phyloP scores from a whole-genome alignment of 2,888 invertebrate genomes.

The Idaea straminata region DNA sequence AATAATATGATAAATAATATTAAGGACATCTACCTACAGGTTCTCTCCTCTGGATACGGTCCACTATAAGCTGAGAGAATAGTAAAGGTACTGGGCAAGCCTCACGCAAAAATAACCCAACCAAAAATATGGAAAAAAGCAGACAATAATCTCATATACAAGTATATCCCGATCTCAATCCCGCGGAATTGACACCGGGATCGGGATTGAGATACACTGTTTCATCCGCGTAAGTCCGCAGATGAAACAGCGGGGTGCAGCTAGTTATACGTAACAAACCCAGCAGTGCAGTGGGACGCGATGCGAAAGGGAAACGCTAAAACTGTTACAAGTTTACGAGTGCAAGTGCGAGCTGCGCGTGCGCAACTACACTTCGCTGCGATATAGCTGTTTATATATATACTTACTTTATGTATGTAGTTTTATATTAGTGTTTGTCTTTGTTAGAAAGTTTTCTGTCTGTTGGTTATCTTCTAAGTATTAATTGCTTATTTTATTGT shows the following conservation, averaged over 20 bases:
- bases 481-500: not conserved
- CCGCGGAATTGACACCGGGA: too few relatives aligned
- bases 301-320: constrained; percentile 61
- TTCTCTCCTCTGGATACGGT: too few relatives aligned
- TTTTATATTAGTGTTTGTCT: not conserved
- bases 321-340: constrained; percentile 69
- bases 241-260: constrained; percentile 5
- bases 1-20: too few relatives aligned
- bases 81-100: too few relatives aligned
- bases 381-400: constrained; percentile 14
- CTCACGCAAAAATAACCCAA: too few relatives aligned
- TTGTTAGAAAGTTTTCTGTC: not conserved
- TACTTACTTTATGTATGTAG: not conserved
- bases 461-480: not conserved
- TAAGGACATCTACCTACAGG: too few relatives aligned
- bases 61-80: too few relatives aligned
- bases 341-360: constrained; percentile 57
- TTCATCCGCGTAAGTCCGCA: too few relatives aligned
- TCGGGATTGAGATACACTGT: too few relatives aligned
- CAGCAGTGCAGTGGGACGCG: constrained; percentile 19
- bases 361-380: constrained; percentile 28
- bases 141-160: too few relatives aligned
- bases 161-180: too few relatives aligned
- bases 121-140: too few relatives aligned
- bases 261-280: constrained; percentile 32